Base-by-base conservation (phyloP, 2,113 vertebrate genomes). In the Chaetorhynchus papuensis region DNA sequence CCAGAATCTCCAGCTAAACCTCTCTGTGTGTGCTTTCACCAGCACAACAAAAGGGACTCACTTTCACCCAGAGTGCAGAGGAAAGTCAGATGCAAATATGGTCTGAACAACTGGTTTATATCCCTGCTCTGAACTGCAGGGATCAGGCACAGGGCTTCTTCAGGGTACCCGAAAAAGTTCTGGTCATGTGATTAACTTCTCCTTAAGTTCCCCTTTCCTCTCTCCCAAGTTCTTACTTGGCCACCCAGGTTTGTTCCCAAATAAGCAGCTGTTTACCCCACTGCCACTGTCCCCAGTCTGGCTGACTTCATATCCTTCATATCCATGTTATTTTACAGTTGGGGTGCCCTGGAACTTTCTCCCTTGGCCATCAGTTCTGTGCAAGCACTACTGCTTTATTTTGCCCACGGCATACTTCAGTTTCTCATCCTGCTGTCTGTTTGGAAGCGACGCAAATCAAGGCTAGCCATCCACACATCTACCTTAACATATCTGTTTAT, bases 401-500 rank as follows among this genome's bases (percentile, higher is more conserved):
- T 49, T 50, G 33, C 42, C 18, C 2, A 0, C 1, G 42, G 59
- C 0, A 0, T 6, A 37, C 42, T 47, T 50, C 35, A 89, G 26
- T 76, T 84, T 50, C 45, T 59, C 33, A 31, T 31, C 59, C 70
- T 45, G 31, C 26, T 50, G 21, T 26, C 59, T 75, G 53, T 30
- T 60, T 13, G 74, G 42, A 80, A 88, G 42, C 0, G 27, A 77
- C 24, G 9, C 83, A 81, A 89, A 88, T 61, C 50, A 93, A 18
- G 19, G 39, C 70, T 88, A 83, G 85, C 16, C 68, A 92, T 5
- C 0, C 11, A 85, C 89, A 92, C 39, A 6, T 23, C 10, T 64
- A 89, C 35, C 52, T 92, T 93, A 93, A 89, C 80, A 45, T 91
- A 94, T 93, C 83, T 95, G 87, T 96, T 96, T 96, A 96, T 97